Base-by-base conservation (phyloP, 1,140 invertebrate species). In the Drosophila persimilis region DNA sequence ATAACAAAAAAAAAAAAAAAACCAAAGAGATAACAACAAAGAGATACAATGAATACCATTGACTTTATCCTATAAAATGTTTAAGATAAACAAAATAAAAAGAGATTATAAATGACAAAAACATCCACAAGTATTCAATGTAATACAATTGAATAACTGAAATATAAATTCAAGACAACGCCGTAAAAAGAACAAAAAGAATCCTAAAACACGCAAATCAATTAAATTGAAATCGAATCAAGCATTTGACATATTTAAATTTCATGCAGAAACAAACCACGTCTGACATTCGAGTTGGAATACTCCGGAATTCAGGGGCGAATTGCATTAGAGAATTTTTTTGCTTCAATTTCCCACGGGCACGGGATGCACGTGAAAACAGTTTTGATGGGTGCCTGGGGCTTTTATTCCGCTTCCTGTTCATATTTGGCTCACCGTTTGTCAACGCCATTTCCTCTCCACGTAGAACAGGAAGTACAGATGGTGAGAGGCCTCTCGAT, bases 321-420 rank as follows among this genome's bases (percentile, higher is more conserved):
- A 66, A 80, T 80, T 76, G 80, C 77, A 77, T 84, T 84, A 77
- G 51, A 54, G 55, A 57, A 66, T 15, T 15, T 15, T 15, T 15
- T 8, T 35, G 48, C 54, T 51, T 48, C 43, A 67, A 57, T 73
- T 74, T 54, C 59, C 17, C 44, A n/a, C 46, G 29, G 48, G 45
- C 45, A 31, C 73, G 29, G 44, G 35, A 64, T 79, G 81, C 81
- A 86, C 67, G 81, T 84, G 73, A 57, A 86, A 70, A 51, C 60
- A 77, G 70, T 85, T 75, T 84, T 64, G 67, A 84, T 80, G 73
- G 58, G 47, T 29, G 20, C 31, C 22, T 24, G 1, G 35, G 11
- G 35, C 35, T 39, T 11, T 39, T 13, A 39, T 43, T 39, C 35
- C 43, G 15, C 31, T 43, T 45, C 43, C 60, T 26, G 57, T 44